A percentile compares a stretch with the other conserved stretches of the same genome.
phyloP scores from a whole-genome alignment of 2,797 vertebrate species.

The Siniperca undulata region DNA sequence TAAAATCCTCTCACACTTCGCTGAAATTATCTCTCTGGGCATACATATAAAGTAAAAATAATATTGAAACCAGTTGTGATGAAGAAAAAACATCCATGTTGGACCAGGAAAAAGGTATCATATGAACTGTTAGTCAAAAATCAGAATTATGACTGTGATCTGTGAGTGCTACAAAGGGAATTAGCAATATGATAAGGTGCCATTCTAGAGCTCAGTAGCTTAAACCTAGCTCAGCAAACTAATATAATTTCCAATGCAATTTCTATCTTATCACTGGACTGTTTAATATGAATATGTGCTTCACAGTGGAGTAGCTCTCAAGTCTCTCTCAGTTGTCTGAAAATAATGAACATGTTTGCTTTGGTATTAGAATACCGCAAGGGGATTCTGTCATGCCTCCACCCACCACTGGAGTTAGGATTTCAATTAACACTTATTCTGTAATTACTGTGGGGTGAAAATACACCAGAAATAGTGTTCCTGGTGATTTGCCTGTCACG shows the following conservation, averaged over 20 bases:
- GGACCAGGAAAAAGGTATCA: neutral
- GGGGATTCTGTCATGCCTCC: conserved; percentile 53
- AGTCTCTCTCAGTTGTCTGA: conserved; percentile 51
- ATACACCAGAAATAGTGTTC: conserved; percentile 48
- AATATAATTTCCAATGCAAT: conserved; percentile 46
- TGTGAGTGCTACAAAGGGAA: conserved; percentile 9
- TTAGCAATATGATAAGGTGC: conserved; percentile 11
- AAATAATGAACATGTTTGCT: conserved; percentile 74
- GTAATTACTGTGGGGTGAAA: conserved; percentile 61
- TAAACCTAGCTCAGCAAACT: conserved; percentile 39
- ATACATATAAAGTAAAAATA: neutral
- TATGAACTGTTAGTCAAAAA: neutral
- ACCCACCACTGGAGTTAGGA: conserved; percentile 48
- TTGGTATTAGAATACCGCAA: conserved; percentile 57
- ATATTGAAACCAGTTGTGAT: neutral
- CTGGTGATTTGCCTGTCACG: conserved; percentile 46
- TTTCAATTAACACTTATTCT: conserved; percentile 75
- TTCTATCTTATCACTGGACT: conserved; percentile 57
- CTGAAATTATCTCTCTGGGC: neutral
- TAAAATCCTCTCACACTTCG: neutral
- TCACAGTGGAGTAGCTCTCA: conserved; percentile 57
- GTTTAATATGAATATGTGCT: conserved; percentile 61
- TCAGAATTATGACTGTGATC: conserved; percentile 7
- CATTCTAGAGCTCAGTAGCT: conserved; percentile 3
- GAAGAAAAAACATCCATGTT: neutral